A percentile compares a stretch with the other conserved stretches of the same genome.
phyloP scores from a whole-genome alignment of 2,888 invertebrate genomes.

The Drosophila nr. perissopoda region DNA sequence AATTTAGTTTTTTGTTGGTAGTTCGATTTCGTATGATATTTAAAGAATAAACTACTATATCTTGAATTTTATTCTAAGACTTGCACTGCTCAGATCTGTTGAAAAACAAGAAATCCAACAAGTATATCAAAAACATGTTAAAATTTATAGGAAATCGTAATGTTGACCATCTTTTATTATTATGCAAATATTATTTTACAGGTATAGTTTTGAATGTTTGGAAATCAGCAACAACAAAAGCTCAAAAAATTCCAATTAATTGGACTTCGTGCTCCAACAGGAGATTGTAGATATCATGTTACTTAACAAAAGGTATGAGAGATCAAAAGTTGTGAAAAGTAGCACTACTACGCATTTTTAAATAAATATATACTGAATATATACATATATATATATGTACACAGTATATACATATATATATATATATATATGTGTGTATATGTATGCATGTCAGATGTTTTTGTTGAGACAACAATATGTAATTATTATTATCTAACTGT shows the following conservation, averaged over 20 bases:
- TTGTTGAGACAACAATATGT: slow-evolving; percentile 29
- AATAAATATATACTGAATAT: neutral
- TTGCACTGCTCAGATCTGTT: neutral
- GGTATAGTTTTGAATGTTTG: neutral
- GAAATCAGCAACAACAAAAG: neutral
- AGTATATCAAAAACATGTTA: neutral
- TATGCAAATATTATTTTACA: neutral
- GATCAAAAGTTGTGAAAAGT: slow-evolving; percentile 1
- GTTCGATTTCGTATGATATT: neutral
- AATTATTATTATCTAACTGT: slow-evolving; percentile 13
- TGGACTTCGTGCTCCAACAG: too few relatives aligned
- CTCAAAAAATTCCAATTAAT: neutral
- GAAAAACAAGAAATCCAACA: neutral
- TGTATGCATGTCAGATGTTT: slow-evolving; percentile 5
- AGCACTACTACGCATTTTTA: neutral
- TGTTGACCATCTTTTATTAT: neutral
- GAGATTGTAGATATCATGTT: neutral
- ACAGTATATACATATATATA: neutral
- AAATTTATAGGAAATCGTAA: neutral
- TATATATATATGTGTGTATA: neutral
- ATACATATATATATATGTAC: neutral
- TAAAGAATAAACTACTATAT: neutral
- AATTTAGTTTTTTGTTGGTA: neutral
- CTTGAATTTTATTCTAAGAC: neutral
- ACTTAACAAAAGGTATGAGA: neutral